Evolutionary conservation across 2,888 invertebrate species (phyloP).

Genomic region (Lacanobia oleracea): DNA sequence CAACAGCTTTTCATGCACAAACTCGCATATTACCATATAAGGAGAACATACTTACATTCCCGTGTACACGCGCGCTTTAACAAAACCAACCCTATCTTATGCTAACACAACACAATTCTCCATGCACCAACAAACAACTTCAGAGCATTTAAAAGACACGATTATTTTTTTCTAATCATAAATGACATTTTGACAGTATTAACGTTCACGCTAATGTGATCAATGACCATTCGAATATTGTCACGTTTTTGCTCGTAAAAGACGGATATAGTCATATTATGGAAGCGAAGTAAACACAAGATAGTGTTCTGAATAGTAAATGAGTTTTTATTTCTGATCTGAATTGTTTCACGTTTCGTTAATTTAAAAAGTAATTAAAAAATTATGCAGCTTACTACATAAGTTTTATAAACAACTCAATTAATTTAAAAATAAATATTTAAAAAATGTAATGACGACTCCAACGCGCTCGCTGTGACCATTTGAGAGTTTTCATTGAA

Average conservation of each 20-base stretch:
- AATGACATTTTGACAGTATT: slow-evolving; percentile 64
- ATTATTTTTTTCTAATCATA: slow-evolving; percentile 57
- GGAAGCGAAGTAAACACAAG: slow-evolving; percentile 8
- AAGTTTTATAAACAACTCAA: neutral
- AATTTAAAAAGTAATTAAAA: slow-evolving; percentile 11
- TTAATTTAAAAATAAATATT: slow-evolving; percentile 20
- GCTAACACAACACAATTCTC: slow-evolving; percentile 32
- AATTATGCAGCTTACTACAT: neutral
- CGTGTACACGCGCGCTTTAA: slow-evolving; percentile 24
- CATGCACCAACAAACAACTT: slow-evolving; percentile 14
- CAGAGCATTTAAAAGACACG: slow-evolving; percentile 33
- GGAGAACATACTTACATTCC: slow-evolving; percentile 65
- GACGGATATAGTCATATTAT: slow-evolving; percentile 42
- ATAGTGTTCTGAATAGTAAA: slow-evolving; percentile 20
- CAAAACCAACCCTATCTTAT: slow-evolving; percentile 43
- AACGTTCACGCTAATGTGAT: slow-evolving; percentile 55
- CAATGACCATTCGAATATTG: slow-evolving; percentile 49
- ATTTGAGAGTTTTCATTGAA: slow-evolving; percentile 81
- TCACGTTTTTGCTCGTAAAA: slow-evolving; percentile 49
- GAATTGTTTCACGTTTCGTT: slow-evolving; percentile 23
- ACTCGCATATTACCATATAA: slow-evolving; percentile 70
- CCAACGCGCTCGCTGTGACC: slow-evolving; percentile 73
- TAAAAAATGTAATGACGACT: slow-evolving; percentile 70
- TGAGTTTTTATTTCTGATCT: slow-evolving; percentile 11
- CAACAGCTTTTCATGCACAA: slow-evolving; percentile 70